Evolutionary conservation across 2,797 vertebrate species (phyloP).

Genomic region (Mormyrus proboscirostris): DNA sequence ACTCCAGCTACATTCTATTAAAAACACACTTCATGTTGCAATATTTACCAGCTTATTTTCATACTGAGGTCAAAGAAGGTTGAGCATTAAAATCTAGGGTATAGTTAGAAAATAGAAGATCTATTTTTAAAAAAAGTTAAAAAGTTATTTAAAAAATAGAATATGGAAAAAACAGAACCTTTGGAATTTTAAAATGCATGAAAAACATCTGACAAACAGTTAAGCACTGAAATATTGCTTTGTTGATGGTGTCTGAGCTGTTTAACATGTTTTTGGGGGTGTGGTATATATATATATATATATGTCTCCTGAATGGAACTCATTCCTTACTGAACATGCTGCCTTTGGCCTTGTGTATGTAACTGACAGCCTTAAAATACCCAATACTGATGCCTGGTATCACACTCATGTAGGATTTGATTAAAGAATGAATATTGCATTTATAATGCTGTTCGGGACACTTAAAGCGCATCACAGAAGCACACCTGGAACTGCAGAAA

Average conservation of each 20-base stretch:
- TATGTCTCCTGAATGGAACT: neutral
- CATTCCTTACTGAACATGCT: neutral
- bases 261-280: neutral
- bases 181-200: neutral
- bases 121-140: neutral
- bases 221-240: neutral
- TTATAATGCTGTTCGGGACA: neutral
- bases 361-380: neutral
- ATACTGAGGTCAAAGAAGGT: neutral
- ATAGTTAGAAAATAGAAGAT: neutral
- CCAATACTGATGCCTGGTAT: neutral
- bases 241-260: neutral
- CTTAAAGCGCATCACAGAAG: neutral
- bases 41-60: neutral
- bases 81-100: neutral
- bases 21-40: neutral
- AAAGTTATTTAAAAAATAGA: neutral
- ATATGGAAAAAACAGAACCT: neutral
- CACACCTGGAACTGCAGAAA: neutral
- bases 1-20: neutral
- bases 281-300: neutral
- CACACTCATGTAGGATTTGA: neutral
- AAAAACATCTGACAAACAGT: neutral
- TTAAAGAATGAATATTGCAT: neutral
- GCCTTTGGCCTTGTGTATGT: neutral